Evolutionary conservation across 2,113 vertebrate species (phyloP), one percentile per base, ranked within the genome.

Genomic region (Cyanoramphus novaezelandiae): DNA sequence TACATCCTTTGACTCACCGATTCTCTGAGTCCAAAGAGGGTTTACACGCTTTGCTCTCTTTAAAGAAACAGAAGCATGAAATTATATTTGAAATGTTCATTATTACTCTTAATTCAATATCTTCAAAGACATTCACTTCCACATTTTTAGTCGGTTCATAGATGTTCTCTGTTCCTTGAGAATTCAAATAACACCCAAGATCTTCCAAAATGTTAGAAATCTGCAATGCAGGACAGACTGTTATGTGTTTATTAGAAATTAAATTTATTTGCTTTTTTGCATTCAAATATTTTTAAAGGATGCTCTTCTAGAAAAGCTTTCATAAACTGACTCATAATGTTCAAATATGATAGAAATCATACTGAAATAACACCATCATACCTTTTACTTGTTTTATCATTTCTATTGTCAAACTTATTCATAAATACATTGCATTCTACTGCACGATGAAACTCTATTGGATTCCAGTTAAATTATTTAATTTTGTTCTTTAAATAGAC

Each of bases 41-140:
- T 52, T 92, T 85, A 84, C 97, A 98, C 59, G 31, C 33, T 68
- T 90, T 44, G 24, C 72, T 94, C 31, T 95, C 74, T 83, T 90
- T 92, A 80, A 96, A 97, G 72, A 90, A 44, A 96, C 97, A 98
- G 76, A 93, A 39, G 35, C 95, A 98, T 37, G 96, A 94, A 85
- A 79, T 67, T 2, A 92, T 88, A 35, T 91, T 93, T 67, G 95
- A 96, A 93, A 97, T 91, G 33, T 68, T 98, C 93, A 97, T 93
- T 79, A 93, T 74, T 35, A 98, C 89, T 92, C 86, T 94, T 86
- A 98, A 69, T 77, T 95, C 88, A 59, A 80, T 43, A 53, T 97
- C 93, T 89, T 97, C 92, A 96, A 98, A 96, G 46, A 97, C 16
- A 71, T 93, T 92, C 49, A 95, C 95, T 92, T 97, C 96, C 62